Evolutionary conservation across 2,113 vertebrate genomes (phyloP).

Genomic region (Phodopus roborovskii): DNA sequence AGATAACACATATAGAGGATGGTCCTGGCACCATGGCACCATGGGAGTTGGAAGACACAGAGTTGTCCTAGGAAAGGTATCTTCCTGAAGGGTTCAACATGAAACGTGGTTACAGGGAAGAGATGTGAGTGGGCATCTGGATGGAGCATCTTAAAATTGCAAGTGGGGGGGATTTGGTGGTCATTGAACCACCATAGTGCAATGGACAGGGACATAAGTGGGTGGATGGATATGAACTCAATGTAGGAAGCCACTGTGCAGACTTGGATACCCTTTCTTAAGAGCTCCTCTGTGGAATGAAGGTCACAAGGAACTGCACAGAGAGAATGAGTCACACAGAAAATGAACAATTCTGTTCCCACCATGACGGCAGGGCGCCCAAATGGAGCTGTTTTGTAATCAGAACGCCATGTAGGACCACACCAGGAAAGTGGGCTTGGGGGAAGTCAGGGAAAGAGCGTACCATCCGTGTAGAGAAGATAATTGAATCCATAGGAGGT

Average conservation of each 20-base stretch:
- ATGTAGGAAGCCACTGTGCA: not conserved
- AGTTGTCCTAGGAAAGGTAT: not conserved
- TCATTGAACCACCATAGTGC: fast-evolving
- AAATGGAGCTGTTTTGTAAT: constrained; percentile 79
- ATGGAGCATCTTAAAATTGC: not conserved
- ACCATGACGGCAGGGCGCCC: constrained; percentile 50
- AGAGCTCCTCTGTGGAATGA: not conserved
- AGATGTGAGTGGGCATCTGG: not conserved
- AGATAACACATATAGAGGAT: not conserved
- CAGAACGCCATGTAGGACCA: constrained; percentile 68
- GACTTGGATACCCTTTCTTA: not conserved
- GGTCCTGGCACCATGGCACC: fast-evolving
- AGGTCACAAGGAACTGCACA: constrained; percentile 45
- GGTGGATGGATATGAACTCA: not conserved
- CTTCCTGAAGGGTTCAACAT: not conserved
- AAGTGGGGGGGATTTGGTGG: not conserved
- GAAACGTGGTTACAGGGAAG: not conserved
- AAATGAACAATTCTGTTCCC: constrained; percentile 72
- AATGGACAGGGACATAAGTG: fast-evolving
- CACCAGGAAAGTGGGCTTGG: constrained; percentile 69
- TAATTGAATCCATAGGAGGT: constrained; percentile 84
- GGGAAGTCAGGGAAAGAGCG: constrained; percentile 62
- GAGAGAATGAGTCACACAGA: constrained; percentile 29
- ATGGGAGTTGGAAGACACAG: fast-evolving
- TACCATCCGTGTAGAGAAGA: constrained; percentile 79